Evolutionary conservation across 2,888 invertebrate species (phyloP), one percentile per base, ranked within the genome.

Genomic region (Eupithecia pulchellata): DNA sequence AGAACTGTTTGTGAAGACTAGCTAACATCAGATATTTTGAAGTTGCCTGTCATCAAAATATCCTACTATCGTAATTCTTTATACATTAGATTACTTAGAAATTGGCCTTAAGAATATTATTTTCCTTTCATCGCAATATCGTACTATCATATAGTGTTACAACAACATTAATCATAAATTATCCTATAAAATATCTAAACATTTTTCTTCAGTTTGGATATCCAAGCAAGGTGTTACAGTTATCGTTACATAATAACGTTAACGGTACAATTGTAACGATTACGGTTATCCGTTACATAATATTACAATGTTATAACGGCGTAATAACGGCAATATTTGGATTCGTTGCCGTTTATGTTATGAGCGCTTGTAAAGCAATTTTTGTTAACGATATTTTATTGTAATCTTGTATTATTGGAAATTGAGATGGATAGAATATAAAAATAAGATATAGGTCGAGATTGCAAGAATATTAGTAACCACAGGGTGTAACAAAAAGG

Each of bases 171-270:
- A 2, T 47, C 2, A 42, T 2, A 47, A 20, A 47, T 11, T 20
- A 0, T 2, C 2, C 9, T 8, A 8, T n/a, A 47, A 17, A 11
- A 17, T 47, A 47, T 20, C 67, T 60, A 36, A 69, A 69, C 62
- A 47, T 67, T 62, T 25, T 42, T 55, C 69, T 47, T 57, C 29
- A 20, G 64, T 63, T 9, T 47, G n/a, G 65, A 55, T 30, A 47
- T 47, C 14, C 13, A 64, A 64, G 62, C 66, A 69, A 89, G 89
- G 89, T 89, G 86, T 86, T 81, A 84, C 84, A 80, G 84, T 88
- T 86, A 90, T 89, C 89, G 89, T 83, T 86, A 82, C 85, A 84
- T 79, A 81, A 82, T 82, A 86, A 80, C 87, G 87, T 86, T 86
- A 86, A n/a, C n/a, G n/a, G n/a, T 81, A 77, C 83, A 84, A 86